Conservation (phyloP, 2,113 vertebrate genomes). For the Dermatemys mawii region DNA sequence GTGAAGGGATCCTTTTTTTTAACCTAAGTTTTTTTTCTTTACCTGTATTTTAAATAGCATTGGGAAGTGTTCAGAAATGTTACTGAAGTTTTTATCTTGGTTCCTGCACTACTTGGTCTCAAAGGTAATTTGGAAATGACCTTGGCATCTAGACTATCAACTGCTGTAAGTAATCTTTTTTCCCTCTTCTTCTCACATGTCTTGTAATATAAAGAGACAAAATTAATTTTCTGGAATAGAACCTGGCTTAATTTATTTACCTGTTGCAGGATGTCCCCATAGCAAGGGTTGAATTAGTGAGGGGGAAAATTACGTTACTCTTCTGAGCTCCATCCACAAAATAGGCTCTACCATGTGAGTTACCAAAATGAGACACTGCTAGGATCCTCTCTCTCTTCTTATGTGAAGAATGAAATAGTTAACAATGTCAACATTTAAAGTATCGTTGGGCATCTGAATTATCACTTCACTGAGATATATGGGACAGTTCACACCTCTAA, state of each 20-base stretch:
- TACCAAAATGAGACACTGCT: background rate
- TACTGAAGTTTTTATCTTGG: slow-evolving; percentile 98
- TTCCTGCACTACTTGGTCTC: slow-evolving; percentile 95
- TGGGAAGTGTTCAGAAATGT: slow-evolving; percentile 96
- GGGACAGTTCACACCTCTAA: background rate
- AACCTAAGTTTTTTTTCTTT: background rate
- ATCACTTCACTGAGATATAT: background rate
- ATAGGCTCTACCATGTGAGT: background rate
- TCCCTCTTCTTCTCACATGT: background rate
- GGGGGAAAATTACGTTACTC: background rate
- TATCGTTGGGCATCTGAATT: background rate
- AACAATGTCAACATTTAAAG: background rate
- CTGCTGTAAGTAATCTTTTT: slow-evolving; percentile 86
- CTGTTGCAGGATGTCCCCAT: background rate
- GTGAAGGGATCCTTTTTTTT: background rate
- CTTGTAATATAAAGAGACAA: background rate
- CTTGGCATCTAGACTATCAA: slow-evolving; percentile 94
- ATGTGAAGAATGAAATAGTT: background rate
- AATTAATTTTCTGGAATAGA: background rate
- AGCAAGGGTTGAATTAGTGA: background rate
- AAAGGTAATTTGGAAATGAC: slow-evolving; percentile 99
- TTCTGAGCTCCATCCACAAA: background rate
- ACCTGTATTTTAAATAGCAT: slow-evolving; percentile 81
- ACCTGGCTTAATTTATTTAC: background rate
- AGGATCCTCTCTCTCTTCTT: background rate